phyloP scores from a whole-genome alignment of 2,113 vertebrate species.

The Pygoscelis adeliae region DNA sequence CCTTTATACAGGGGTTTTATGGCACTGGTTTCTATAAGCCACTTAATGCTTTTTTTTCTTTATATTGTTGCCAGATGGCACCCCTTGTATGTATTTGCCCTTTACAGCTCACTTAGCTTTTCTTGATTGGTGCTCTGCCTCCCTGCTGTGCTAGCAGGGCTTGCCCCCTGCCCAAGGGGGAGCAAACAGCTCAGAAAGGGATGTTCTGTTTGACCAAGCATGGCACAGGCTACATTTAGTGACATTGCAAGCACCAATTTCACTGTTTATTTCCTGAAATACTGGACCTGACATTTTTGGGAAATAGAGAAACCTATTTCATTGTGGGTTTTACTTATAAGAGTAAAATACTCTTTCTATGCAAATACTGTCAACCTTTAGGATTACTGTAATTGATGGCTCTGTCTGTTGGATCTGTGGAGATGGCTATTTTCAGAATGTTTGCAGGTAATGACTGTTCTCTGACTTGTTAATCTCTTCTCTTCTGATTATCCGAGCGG shows the following conservation, averaged over 20 bases:
- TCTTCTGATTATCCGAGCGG: not conserved
- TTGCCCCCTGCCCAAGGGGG: not conserved
- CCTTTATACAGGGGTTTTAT: not conserved
- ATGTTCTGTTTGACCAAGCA: not conserved
- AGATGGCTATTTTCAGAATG: slow-evolving; percentile 32
- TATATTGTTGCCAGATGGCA: not conserved
- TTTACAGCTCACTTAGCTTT: not conserved
- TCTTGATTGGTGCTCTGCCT: accelerated
- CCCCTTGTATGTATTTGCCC: not conserved
- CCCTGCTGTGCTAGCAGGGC: not conserved
- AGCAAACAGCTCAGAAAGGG: not conserved
- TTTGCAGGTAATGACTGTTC: slow-evolving; percentile 37
- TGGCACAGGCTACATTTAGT: not conserved
- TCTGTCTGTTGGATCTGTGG: not conserved
- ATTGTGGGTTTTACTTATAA: not conserved
- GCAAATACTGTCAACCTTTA: not conserved
- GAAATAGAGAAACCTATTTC: not conserved
- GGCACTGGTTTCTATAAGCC: slow-evolving; percentile 28
- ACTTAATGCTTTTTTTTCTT: not conserved
- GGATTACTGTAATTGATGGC: not conserved
- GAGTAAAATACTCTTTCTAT: not conserved
- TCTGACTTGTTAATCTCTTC: slow-evolving; percentile 29
- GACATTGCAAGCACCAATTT: not conserved
- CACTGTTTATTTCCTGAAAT: not conserved
- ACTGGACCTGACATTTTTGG: not conserved